Evolutionary conservation across 2,113 vertebrate species (phyloP).

Genomic region (Aramus guarauna): DNA sequence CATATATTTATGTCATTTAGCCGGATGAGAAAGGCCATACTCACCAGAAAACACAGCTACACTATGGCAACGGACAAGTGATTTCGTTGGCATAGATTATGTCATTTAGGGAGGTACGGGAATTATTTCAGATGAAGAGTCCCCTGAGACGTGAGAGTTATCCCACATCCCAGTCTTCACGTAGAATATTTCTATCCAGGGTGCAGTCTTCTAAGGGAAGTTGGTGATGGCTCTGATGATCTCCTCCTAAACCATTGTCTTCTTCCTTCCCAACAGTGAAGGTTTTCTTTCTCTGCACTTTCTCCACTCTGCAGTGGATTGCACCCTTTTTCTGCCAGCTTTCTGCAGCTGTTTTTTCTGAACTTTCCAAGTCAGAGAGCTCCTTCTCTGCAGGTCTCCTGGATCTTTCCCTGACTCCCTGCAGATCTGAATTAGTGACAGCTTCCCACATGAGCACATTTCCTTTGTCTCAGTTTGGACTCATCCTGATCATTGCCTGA

Average conservation of each 20-base stretch:
- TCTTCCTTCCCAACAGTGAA: not conserved
- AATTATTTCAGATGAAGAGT: not conserved
- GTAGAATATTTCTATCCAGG: not conserved
- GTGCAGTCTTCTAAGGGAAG: not conserved
- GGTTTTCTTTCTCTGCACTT: not conserved
- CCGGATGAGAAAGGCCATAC: not conserved
- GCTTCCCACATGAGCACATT: not conserved
- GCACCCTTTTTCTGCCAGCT: not conserved
- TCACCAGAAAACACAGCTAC: not conserved
- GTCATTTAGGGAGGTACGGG: not conserved
- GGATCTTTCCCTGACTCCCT: not conserved
- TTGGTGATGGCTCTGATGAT: not conserved
- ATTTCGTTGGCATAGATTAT: not conserved
- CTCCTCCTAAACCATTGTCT: not conserved
- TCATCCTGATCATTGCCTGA: not conserved
- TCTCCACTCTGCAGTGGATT: not conserved
- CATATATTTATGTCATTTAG: not conserved
- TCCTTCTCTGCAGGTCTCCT: not conserved
- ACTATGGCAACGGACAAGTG: not conserved
- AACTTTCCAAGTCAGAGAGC: not conserved
- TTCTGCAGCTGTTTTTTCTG: not conserved
- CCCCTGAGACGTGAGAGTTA: not conserved
- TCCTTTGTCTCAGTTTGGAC: not conserved
- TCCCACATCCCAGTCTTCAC: not conserved
- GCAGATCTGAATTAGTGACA: not conserved